Base-by-base conservation (phyloP, 2,888 invertebrate species). In the Taenaris catops region DNA sequence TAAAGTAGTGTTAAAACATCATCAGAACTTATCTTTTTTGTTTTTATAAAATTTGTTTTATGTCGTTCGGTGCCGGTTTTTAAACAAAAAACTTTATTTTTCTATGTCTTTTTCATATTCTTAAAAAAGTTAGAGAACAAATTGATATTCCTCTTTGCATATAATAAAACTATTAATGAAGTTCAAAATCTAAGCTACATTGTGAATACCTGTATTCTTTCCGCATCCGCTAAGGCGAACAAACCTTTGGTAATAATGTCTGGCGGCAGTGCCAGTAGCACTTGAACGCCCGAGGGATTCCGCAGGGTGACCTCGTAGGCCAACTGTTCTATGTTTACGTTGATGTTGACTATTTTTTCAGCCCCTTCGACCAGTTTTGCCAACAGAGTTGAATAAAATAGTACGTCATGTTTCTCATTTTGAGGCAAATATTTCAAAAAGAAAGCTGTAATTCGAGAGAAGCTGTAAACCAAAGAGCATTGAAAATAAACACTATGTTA, bases 161-260 rank as follows among this genome's bases (percentile, higher is more conserved):
- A n/a, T n/a, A n/a, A n/a, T n/a, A n/a, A n/a, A n/a, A n/a, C n/a
- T n/a, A n/a, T n/a, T n/a, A n/a, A n/a, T n/a, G n/a, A n/a, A 14
- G 4, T 14, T 14, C 4, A 14, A 14, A 14, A 14, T 14, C n/a
- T n/a, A n/a, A 10, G n/a, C 12, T 14, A 17, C 4, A 17, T 17
- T 17, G 1, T 17, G 8, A 20, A 12, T 62, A 87, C 87, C 71
- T 84, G 83, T 1, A 73, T 65, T 43, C 83, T 66, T 39, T 83
- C 75, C 18, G 79, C 66, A 51, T 83, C 74, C n/a, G 79, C 63
- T 19, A 88, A 57, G 2, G 69, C 86, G 10, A 87, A 83, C 25
- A 86, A 69, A 3, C 75, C 67, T 27, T 72, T 79, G 5, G 54
- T 63, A 6, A 86, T 46, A 17, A 78, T 46, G 6, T 53, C 31